Evolutionary conservation across 2,113 vertebrate species (phyloP), one percentile per base, ranked within the genome.

Genomic region (Aplodontia rufa): DNA sequence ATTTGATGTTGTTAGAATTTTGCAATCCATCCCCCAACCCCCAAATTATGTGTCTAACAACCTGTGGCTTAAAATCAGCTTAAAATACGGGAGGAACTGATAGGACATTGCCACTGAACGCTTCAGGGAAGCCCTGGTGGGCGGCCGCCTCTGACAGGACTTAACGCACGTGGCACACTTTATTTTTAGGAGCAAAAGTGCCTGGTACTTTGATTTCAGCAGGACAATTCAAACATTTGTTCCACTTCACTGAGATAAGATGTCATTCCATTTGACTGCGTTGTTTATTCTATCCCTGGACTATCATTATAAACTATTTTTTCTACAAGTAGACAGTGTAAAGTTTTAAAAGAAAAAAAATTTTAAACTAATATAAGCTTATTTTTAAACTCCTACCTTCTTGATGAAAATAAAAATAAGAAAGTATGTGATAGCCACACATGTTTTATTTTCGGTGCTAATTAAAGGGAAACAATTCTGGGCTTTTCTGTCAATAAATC

Each of bases 171-270:
- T 91, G 42, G 75, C 55, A 45, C 1, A n/a, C 51, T 76, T 95
- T 96, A 97, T 95, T 96, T 97, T 97, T 96, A 97, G 97, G 96
- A 80, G 42, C 51, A 76, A 87, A 86, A 72, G 68, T 53, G 64
- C 80, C 64, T 89, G 75, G 83, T 19, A 47, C 60, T 76, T 88
- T 87, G 51, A 91, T 58, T 91, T 45, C 89, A 93, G 68, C 55
- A 83, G 55, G 13, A 45, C 72, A 62, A 60, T 60, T 88, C 49
- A 90, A 95, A 69, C 82, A 91, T 87, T 87, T 92, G 90, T 83
- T 91, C 68, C 79, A 71, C 92, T 97, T 95, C 12, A 64, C 66
- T 55, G 47, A 80, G 84, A 87, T 94, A 94, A 97, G 78, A 80
- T 84, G n/a, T 37, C 81, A 62, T 78, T 78, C 58, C 53, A 22